Base-by-base conservation (phyloP, 2,888 invertebrate genomes). In the Drosophila buzzatii region DNA sequence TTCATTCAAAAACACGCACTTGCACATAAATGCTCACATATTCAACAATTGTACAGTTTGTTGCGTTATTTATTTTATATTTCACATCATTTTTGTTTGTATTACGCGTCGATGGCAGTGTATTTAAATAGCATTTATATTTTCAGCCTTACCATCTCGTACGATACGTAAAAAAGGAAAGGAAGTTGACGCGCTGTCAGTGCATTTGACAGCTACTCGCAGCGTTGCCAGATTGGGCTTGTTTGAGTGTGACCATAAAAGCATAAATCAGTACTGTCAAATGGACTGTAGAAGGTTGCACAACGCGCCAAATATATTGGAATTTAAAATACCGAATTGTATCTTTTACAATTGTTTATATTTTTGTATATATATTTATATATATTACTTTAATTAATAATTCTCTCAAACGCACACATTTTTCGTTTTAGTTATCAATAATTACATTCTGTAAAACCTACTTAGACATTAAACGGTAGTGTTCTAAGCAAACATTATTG, bases 91-190 rank as follows among this genome's bases (percentile, higher is more conserved):
- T 81, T 74, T 58, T 35, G 66, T 63, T 56, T 71, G 56, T 67
- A 62, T 80, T 75, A 57, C 57, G 60, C 70, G 75, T 69, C 76
- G 92, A 92, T 91, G 91, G 73, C 80, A 86, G 65, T 71, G 84
- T 83, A 82, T 91, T 91, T 82, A 57, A 60, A 45, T 67, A 70
- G 41, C 71, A 73, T 82, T 73, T 73, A 71, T 80, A 73, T 65
- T 76, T 65, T 71, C 56, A 84, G 71, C 76, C 93, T 92, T 92
- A 93, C 93, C 93, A 93, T 93, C 91, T 93, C 93, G 91, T 89
- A 91, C 91, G 92, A 90, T 91, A 90, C 90, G 87, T 86, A 86
- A 89, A 91, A 91, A 87, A 92, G 90, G 90, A 90, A 90, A 90
- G 91, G 82, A 91, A 89, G 85, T 87, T 75, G 81, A 66, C 84